Conservation (phyloP, 2,888 invertebrate species). For the Halictus ligatus region DNA sequence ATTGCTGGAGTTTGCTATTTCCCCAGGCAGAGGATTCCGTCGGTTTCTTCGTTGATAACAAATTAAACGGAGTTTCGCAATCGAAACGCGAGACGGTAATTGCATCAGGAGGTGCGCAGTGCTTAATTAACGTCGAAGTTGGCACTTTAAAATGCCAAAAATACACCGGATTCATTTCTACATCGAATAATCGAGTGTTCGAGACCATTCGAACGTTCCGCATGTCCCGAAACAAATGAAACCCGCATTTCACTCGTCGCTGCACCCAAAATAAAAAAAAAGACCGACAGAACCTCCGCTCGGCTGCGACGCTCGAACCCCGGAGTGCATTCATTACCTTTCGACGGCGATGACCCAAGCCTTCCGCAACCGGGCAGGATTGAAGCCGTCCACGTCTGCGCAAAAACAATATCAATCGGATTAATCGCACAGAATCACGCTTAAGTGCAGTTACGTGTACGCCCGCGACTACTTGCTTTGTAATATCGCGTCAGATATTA, state of each 20-base stretch:
- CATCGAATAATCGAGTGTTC: not conserved
- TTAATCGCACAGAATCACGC: conserved; percentile 35
- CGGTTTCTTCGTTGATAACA: too few relatives aligned
- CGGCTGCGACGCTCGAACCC: not conserved
- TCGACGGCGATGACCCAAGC: conserved; percentile 99
- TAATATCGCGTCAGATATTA: not conserved
- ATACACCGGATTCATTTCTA: not conserved
- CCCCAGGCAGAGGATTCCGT: too few relatives aligned
- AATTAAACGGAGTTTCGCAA: too few relatives aligned
- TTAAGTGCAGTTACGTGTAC: not conserved
- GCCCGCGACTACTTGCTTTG: not conserved
- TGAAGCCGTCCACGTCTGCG: conserved; percentile 82
- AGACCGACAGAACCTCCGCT: not conserved
- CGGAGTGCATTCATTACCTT: conserved; percentile 87
- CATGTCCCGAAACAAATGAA: not conserved
- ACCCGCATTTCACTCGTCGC: not conserved
- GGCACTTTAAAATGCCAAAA: not conserved
- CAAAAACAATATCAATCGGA: conserved; percentile 55
- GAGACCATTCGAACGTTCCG: not conserved
- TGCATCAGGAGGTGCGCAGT: too few relatives aligned
- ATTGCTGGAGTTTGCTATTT: too few relatives aligned
- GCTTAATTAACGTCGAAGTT: not conserved
- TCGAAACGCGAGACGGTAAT: too few relatives aligned
- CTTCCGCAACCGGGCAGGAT: conserved; percentile 89
- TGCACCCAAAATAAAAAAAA: not conserved